phyloP scores from a whole-genome alignment of 2,113 vertebrate genomes.

The Trachemys scripta region DNA sequence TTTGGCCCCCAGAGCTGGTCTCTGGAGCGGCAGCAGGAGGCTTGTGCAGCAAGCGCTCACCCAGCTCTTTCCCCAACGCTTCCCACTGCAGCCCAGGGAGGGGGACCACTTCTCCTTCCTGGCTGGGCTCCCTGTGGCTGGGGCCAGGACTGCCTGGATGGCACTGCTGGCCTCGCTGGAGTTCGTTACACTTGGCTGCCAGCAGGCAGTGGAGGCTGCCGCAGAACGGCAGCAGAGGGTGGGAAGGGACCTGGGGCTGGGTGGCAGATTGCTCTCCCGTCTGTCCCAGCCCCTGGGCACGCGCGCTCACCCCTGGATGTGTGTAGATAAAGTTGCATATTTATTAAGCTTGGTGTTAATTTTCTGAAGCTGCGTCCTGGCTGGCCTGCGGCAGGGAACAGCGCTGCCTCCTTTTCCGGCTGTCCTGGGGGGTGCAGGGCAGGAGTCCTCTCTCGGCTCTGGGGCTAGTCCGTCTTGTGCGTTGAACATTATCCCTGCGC shows the following conservation, averaged over 20 bases:
- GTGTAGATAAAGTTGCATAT: slow-evolving; percentile 65
- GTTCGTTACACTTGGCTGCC: neutral
- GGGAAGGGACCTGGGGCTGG: neutral
- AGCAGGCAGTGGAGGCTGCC: neutral
- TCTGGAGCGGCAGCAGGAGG: neutral
- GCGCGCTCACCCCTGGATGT: neutral
- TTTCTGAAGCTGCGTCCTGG: slow-evolving; percentile 49
- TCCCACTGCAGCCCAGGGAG: neutral
- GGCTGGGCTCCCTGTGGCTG: neutral
- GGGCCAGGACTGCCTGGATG: too few species aligned
- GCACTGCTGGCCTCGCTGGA: too few species aligned
- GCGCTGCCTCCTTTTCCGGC: neutral
- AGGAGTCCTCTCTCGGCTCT: neutral
- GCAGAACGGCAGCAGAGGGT: neutral
- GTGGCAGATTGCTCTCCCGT: neutral
- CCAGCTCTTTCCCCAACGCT: neutral
- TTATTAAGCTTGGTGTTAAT: slow-evolving; percentile 67
- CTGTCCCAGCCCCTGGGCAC: neutral
- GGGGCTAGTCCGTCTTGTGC: neutral
- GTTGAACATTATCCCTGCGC: neutral
- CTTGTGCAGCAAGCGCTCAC: neutral
- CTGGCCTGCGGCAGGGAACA: neutral
- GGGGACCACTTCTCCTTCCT: neutral
- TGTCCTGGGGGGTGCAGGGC: neutral
- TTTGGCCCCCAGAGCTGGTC: too few species aligned